These are phyloP conservation scores for Muscidifurax raptorellus DNA, from an alignment of 1,140 invertebrate genomes.

Conservation along the genomic window DNA sequence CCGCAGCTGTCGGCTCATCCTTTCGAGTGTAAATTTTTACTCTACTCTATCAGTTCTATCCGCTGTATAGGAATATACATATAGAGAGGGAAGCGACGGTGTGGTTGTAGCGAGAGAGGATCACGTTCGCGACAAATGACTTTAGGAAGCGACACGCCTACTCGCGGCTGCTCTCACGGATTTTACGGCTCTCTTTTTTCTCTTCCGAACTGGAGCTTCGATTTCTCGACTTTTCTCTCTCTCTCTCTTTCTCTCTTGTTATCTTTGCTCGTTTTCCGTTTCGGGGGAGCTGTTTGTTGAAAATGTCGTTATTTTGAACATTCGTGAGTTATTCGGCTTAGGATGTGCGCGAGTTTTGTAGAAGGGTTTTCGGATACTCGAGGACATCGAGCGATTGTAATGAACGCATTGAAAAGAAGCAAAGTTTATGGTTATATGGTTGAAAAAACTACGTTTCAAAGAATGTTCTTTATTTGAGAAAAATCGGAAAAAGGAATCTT, in stretches of 20 bases:
- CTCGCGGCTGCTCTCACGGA: conserved; percentile 63
- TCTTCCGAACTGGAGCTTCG: conserved; percentile 43
- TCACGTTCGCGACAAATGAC: conserved; percentile 72
- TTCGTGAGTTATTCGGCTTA: neutral
- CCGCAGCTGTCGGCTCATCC: conserved; percentile 60
- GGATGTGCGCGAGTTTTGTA: neutral
- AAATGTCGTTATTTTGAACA: neutral
- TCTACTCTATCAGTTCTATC: neutral
- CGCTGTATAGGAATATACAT: conserved; percentile 9
- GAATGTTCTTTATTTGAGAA: too few relatives aligned
- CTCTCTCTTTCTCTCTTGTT: neutral
- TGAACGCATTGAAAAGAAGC: too few relatives aligned
- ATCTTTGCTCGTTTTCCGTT: neutral
- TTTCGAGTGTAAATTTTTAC: conserved; percentile 55
- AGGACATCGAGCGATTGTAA: too few relatives aligned
- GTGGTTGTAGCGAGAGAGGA: conserved; percentile 55
- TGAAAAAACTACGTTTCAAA: too few relatives aligned
- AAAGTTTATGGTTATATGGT: too few relatives aligned
- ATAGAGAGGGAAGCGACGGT: neutral
- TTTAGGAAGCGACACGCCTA: conserved; percentile 73
- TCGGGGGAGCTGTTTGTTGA: neutral
- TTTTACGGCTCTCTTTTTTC: conserved; percentile 63
- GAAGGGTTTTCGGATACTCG: too few relatives aligned
- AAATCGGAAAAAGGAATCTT: too few relatives aligned
- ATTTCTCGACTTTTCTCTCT: conserved; percentile 38